These are phyloP conservation scores for Helicorthomorpha holstii DNA, from an alignment of 1,140 invertebrate genomes.

Conservation along the genomic window DNA sequence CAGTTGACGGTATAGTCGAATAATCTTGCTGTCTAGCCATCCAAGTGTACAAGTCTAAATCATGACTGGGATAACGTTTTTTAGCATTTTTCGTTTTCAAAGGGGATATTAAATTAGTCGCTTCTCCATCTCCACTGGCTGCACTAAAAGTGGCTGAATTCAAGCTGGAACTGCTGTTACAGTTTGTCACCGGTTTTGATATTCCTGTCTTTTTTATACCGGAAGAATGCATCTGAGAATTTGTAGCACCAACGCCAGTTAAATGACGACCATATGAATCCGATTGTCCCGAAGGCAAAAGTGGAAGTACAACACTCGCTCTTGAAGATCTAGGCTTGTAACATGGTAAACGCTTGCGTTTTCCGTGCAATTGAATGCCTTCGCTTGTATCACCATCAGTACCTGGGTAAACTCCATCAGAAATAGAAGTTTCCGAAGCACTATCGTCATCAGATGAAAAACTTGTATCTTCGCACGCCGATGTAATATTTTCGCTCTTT, in stretches of 20 bases:
- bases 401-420: slow-evolving; percentile 13
- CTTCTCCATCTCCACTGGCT: slow-evolving; percentile 10
- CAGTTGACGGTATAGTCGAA: not conserved
- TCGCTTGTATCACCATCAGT: slow-evolving; percentile 16
- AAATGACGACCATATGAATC: slow-evolving; percentile 10
- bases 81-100: slow-evolving; percentile 10
- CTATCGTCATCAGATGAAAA: slow-evolving; percentile 9
- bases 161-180: slow-evolving; percentile 47
- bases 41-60: slow-evolving; percentile 84
- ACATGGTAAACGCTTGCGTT: slow-evolving; percentile 31
- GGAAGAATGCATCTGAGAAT: slow-evolving; percentile 35
- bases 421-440: not conserved
- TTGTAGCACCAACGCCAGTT: slow-evolving; percentile 19
- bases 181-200: no score
- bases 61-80: slow-evolving; percentile 18
- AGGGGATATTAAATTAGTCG: slow-evolving; percentile 7
- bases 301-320: slow-evolving; percentile 55
- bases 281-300: slow-evolving; percentile 18
- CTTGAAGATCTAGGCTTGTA: slow-evolving; percentile 47
- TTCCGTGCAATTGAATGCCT: slow-evolving; percentile 14
- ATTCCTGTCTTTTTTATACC: slow-evolving; percentile 33
- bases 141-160: slow-evolving; percentile 30
- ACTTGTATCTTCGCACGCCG: slow-evolving; percentile 16
- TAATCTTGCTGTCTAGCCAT: slow-evolving; percentile 79
- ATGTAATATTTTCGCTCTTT: slow-evolving; percentile 18